Evolutionary conservation across 2,797 vertebrate genomes (phyloP).

Genomic region (Psittacula echo): DNA sequence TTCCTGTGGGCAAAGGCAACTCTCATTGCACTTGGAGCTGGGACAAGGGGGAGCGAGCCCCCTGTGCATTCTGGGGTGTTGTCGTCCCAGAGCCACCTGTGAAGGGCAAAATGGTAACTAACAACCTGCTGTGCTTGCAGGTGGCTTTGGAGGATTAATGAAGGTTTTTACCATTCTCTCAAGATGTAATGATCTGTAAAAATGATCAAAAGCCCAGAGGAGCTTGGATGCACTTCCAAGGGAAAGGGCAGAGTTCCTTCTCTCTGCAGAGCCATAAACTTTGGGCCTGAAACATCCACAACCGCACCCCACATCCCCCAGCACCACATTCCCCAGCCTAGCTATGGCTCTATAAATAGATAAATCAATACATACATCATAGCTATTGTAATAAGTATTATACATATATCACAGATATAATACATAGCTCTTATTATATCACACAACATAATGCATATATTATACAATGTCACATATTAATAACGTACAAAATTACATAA

Average conservation of each 20-base stretch:
- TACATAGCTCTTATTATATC: no score
- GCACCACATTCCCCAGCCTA: neutral
- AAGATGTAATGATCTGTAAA: neutral
- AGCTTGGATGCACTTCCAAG: neutral
- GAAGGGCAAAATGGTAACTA: neutral
- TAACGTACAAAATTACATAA: no score
- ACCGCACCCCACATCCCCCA: neutral
- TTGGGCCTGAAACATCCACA: neutral
- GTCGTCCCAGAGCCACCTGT: neutral
- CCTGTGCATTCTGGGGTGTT: neutral
- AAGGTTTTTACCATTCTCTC: neutral
- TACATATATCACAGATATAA: no score
- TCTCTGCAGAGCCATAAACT: neutral
- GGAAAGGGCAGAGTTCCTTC: neutral
- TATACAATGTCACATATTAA: no score
- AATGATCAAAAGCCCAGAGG: neutral
- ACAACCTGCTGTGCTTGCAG: neutral
- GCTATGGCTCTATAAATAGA: neutral
- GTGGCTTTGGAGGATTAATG: neutral
- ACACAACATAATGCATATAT: no score
- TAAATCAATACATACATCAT: no score
- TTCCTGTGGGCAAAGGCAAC: no score
- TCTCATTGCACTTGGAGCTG: neutral
- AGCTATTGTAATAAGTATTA: no score
- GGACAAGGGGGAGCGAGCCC: neutral